phyloP scores from a whole-genome alignment of 1,140 invertebrate species.

The Papilio polytes region DNA sequence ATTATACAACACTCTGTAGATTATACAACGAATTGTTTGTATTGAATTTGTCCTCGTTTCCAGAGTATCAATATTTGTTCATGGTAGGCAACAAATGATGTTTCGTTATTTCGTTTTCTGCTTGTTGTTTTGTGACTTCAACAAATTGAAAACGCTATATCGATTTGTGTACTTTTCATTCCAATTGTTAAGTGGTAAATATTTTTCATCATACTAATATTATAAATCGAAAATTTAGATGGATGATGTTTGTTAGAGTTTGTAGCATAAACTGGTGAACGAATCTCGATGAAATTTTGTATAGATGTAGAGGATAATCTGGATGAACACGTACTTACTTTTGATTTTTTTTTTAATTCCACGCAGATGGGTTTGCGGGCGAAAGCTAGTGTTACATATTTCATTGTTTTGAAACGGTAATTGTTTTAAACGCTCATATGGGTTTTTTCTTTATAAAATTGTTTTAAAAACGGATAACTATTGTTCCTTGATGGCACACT shows the following conservation, averaged over 20 bases:
- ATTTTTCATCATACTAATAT: background rate
- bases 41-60: conserved; percentile 23
- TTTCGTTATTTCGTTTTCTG: conserved; percentile 16
- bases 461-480: too few species aligned
- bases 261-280: too few species aligned
- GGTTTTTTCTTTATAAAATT: too few species aligned
- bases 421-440: too few species aligned
- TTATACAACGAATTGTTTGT: conserved; percentile 14
- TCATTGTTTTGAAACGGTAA: background rate
- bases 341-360: too few species aligned
- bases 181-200: background rate
- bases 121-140: conserved; percentile 1
- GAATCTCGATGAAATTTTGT: too few species aligned
- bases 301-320: too few species aligned
- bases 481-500: too few species aligned
- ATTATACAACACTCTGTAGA: background rate
- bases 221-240: too few species aligned
- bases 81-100: conserved; percentile 12
- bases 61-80: conserved; percentile 19
- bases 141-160: conserved; percentile 13
- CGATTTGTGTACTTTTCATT: background rate
- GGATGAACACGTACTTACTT: too few species aligned
- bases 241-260: too few species aligned
- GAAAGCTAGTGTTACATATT: background rate
- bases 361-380: too few species aligned